phyloP scores from a whole-genome alignment of 2,113 vertebrate species.

The Regulus satrapa region DNA sequence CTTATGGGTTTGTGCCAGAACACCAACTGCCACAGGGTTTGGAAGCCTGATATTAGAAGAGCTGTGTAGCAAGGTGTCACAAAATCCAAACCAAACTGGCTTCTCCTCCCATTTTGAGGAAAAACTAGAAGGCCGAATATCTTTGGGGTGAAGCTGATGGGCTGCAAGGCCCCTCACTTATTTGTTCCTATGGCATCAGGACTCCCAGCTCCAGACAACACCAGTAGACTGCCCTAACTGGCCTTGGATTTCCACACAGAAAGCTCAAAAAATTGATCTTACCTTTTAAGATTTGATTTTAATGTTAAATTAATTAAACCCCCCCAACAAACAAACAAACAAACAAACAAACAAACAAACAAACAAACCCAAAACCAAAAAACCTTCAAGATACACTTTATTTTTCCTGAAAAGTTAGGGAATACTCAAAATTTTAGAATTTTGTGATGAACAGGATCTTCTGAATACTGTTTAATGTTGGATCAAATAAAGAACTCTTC shows the following conservation, averaged over 20 bases:
- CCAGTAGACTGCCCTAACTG: background rate
- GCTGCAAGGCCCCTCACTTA: background rate
- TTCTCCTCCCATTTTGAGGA: background rate
- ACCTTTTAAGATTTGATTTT: background rate
- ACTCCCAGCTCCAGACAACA: background rate
- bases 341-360: too few relatives aligned
- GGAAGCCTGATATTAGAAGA: background rate
- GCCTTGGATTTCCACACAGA: background rate
- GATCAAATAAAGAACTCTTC: background rate
- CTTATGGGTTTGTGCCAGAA: background rate
- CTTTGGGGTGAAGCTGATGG: background rate
- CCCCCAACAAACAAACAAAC: fast-evolving
- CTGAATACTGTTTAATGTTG: background rate
- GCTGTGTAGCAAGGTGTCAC: background rate
- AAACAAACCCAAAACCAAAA: background rate
- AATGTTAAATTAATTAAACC: background rate
- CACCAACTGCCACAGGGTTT: background rate
- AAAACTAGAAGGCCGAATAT: background rate
- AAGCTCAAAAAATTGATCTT: background rate
- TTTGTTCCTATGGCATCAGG: background rate
- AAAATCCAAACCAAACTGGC: background rate
- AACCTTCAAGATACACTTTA: background rate
- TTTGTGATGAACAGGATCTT: background rate
- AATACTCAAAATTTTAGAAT: background rate
- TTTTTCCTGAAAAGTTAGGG: background rate